Conservation (phyloP, 2,113 vertebrate species). For the Xiphorhynchus elegans region DNA sequence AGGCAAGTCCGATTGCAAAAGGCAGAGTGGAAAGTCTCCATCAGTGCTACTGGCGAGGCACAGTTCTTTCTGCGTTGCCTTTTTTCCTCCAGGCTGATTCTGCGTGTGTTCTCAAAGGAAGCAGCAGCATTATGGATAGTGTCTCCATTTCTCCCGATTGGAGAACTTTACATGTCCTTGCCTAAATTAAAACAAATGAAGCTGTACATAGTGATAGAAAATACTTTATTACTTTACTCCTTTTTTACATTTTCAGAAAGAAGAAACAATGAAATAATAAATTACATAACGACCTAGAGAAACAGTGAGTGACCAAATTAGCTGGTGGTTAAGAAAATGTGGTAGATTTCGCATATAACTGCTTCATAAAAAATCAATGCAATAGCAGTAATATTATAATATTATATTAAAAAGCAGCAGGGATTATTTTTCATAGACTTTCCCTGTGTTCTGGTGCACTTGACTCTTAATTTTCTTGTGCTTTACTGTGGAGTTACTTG, state of each 20-base stretch:
- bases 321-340: neutral
- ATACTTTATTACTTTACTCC: neutral
- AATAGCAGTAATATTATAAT: neutral
- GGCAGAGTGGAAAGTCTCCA: too few relatives aligned
- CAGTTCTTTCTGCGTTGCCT: too few relatives aligned
- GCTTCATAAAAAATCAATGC: neutral
- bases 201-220: neutral
- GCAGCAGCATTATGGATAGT: too few relatives aligned
- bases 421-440: neutral
- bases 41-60: too few relatives aligned
- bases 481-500: neutral
- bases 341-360: neutral
- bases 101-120: too few relatives aligned
- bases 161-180: neutral
- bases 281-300: neutral
- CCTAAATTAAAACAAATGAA: neutral
- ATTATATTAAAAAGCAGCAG: neutral
- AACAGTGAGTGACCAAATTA: neutral
- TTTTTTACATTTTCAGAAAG: neutral
- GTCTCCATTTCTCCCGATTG: too few relatives aligned
- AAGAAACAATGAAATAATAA: neutral
- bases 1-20: too few relatives aligned
- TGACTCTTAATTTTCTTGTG: neutral
- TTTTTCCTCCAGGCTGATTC: too few relatives aligned
- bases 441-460: neutral